Percentiles rank a stretch among this genome's conserved stretches.
Conservation (phyloP, 2,888 invertebrate species). For the Gasteruption jaculator region DNA sequence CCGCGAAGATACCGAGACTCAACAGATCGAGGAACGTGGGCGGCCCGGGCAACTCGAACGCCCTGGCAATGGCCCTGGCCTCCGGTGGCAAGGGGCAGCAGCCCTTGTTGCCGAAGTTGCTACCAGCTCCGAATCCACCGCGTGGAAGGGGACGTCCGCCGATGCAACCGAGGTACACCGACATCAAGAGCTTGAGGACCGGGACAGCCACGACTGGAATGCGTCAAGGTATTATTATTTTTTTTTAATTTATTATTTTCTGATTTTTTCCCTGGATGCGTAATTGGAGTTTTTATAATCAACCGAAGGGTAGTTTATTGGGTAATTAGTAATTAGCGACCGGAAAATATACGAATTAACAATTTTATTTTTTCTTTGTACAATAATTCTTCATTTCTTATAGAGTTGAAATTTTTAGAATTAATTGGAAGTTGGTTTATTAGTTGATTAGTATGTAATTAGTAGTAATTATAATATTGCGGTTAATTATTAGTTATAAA, state of each 20-base stretch:
- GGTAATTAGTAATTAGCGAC: no score
- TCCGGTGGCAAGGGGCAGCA: slow-evolving; percentile 45
- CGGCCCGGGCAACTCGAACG: slow-evolving; percentile 37
- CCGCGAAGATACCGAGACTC: slow-evolving; percentile 85
- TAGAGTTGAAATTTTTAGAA: no score
- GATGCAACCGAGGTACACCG: slow-evolving; percentile 48
- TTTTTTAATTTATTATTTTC: background rate
- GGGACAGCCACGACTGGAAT: slow-evolving; percentile 34
- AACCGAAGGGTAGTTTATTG: slow-evolving; percentile 2
- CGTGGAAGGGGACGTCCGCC: slow-evolving; percentile 52
- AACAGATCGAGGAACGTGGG: slow-evolving; percentile 46
- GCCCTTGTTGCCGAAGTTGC: slow-evolving; percentile 51
- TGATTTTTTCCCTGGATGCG: background rate
- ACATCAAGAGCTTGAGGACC: slow-evolving; percentile 43
- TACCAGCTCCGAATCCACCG: slow-evolving; percentile 48
- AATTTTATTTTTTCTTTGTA: no score
- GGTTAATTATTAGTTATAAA: no score
- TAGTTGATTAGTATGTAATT: no score
- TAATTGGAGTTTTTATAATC: background rate
- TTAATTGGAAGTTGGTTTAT: no score
- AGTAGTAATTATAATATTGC: no score
- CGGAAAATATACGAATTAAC: no score
- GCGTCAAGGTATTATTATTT: slow-evolving; percentile 36
- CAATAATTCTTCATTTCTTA: no score
- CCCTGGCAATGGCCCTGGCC: slow-evolving; percentile 47